Conservation (phyloP, 2,888 invertebrate species). For the Notodromas monacha region DNA sequence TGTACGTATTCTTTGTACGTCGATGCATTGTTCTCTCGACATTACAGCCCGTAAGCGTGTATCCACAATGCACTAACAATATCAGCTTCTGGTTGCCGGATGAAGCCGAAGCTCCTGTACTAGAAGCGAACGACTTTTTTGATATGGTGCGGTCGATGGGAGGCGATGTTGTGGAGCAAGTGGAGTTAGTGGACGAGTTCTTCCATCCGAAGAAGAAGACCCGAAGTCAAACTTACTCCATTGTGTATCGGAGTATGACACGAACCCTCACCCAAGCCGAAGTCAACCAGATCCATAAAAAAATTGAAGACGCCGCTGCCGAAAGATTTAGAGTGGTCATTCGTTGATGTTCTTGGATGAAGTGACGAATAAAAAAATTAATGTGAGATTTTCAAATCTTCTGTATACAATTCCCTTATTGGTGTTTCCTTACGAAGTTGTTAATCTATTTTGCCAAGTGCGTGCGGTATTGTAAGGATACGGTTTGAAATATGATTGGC, state of each 20-base stretch:
- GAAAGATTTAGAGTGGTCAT: too few relatives aligned
- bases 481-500: too few relatives aligned
- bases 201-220: slow-evolving; percentile 43
- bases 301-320: not conserved
- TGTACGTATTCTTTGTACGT: not conserved
- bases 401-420: too few relatives aligned
- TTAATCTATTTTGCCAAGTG: too few relatives aligned
- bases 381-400: too few relatives aligned
- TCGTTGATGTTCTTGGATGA: too few relatives aligned
- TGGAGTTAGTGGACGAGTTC: slow-evolving; percentile 51
- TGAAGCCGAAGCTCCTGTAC: slow-evolving; percentile 17
- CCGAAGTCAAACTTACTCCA: slow-evolving; percentile 59
- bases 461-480: too few relatives aligned
- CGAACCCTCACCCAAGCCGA: slow-evolving; percentile 52
- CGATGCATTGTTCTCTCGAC: slow-evolving; percentile 8
- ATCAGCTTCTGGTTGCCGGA: slow-evolving; percentile 82
- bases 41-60: slow-evolving; percentile 35
- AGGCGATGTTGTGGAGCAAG: slow-evolving; percentile 78
- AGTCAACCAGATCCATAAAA: slow-evolving; percentile 43
- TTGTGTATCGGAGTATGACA: slow-evolving; percentile 72
- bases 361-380: too few relatives aligned
- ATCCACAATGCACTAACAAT: slow-evolving; percentile 61
- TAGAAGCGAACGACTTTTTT: slow-evolving; percentile 61
- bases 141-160: slow-evolving; percentile 60
- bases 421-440: too few relatives aligned